These are phyloP conservation scores for Ophion ventricosus DNA, from an alignment of 2,888 invertebrate species.

Conservation along the genomic window DNA sequence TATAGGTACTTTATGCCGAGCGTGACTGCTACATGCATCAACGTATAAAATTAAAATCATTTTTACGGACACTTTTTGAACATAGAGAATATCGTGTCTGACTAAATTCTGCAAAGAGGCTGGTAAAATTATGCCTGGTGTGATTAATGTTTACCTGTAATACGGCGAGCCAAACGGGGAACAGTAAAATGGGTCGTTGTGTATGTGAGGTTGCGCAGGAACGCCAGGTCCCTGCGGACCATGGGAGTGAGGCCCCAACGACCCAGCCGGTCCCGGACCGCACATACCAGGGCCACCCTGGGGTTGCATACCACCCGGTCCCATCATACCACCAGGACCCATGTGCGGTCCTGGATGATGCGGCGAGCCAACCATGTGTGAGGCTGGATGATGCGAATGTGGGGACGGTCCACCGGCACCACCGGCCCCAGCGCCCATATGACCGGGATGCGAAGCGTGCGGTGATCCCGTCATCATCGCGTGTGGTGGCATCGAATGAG, in stretches of 20 bases:
- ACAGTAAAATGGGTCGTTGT: slow-evolving; percentile 86
- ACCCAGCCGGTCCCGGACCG: slow-evolving; percentile 80
- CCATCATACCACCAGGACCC: slow-evolving; percentile 77
- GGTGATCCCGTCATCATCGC: slow-evolving; percentile 82
- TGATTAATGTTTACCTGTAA: slow-evolving; percentile 83
- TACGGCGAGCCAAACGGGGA: slow-evolving; percentile 86
- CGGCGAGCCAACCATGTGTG: slow-evolving; percentile 82
- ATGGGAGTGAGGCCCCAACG: slow-evolving; percentile 80
- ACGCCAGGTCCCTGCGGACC: slow-evolving; percentile 78
- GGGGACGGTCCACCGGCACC: slow-evolving; percentile 79
- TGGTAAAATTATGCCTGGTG: background rate
- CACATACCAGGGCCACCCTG: slow-evolving; percentile 81
- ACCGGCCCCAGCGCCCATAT: slow-evolving; percentile 72
- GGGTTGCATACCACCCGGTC: slow-evolving; percentile 80
- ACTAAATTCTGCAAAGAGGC: background rate
- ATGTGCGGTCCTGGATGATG: slow-evolving; percentile 82
- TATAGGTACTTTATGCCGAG: background rate
- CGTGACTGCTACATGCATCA: background rate
- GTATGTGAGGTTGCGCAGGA: slow-evolving; percentile 83
- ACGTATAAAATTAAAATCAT: background rate
- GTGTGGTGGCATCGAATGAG: slow-evolving; percentile 81
- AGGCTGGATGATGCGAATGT: slow-evolving; percentile 80
- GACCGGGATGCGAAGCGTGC: slow-evolving; percentile 80
- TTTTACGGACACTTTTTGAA: background rate
- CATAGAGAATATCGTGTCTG: background rate